Evolutionary conservation across 2,888 invertebrate genomes (phyloP), one percentile per base, ranked within the genome.

Genomic region (Sycophila texana): DNA sequence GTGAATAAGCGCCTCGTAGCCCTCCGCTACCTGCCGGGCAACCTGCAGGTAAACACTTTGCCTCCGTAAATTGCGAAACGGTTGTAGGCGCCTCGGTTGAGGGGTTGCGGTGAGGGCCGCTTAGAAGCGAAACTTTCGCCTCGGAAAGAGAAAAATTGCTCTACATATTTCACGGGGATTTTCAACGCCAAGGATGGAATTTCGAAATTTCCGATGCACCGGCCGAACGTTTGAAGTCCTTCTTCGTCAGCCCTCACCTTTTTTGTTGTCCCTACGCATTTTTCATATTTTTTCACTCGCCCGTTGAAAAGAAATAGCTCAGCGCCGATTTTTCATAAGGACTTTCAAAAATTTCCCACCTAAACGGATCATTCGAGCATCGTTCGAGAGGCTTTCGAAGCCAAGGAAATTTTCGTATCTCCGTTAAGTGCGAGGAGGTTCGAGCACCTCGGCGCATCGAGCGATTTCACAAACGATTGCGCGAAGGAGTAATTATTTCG

Each of bases 81-180:
- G 60, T 77, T 51, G 57, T 39, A 39, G 73, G 63, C 26, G 70
- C 39, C 61, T 22, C 60, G 4, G 55, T 22, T 74, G 65, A 63
- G 51, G 74, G 72, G 22, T 72, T 71, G 55, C 71, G n/a, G 58
- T 51, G 77, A 61, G 68, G 67, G 63, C 68, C 55, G 72, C 60
- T 22, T 22, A 18, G n/a, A 70, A 66, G 53, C 51, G 39, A 66
- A 84, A 87, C 87, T 88, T 89, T 89, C 86, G 85, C 86, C 81
- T 82, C 78, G 84, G 58, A 26, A 26, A 20, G 84, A 86, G 88
- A 89, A 88, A 89, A 88, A 89, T 87, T 84, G 83, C 86, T 80
- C 82, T 74, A 75, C 85, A 87, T 87, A 87, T 86, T 85, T 89
- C 86, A 88, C 57, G 22, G 14, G 26, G 1, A 13, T 65, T 67